These are phyloP conservation scores for Drosophila formosana DNA, from an alignment of 2,888 invertebrate genomes.

Conservation along the genomic window DNA sequence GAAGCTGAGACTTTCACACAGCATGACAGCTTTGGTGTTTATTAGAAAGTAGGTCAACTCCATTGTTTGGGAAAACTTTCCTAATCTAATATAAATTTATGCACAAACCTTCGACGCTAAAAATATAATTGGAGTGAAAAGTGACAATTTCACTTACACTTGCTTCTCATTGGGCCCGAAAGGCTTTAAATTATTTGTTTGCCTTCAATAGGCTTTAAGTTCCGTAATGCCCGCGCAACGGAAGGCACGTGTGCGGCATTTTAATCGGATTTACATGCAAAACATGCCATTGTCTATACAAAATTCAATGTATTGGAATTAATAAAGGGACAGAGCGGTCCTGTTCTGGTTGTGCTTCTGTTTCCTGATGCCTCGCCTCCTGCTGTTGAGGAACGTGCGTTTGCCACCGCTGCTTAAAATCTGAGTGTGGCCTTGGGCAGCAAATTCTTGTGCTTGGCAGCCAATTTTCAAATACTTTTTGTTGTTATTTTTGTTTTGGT, in stretches of 20 bases:
- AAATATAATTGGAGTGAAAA: neutral
- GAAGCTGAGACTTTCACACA: too few relatives aligned
- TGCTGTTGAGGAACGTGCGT: constrained; percentile 25
- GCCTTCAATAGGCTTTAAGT: constrained; percentile 26
- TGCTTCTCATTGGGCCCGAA: neutral
- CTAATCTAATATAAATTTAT: neutral
- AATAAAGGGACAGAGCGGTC: constrained; percentile 56
- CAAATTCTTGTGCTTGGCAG: constrained; percentile 44
- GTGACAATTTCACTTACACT: neutral
- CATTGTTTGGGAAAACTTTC: neutral
- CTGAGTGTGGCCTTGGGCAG: constrained; percentile 61
- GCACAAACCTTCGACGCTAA: neutral
- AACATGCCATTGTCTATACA: constrained; percentile 69
- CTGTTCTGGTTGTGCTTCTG: neutral
- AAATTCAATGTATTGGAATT: constrained; percentile 78
- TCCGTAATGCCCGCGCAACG: constrained; percentile 12
- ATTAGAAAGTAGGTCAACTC: neutral
- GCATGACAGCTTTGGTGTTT: neutral
- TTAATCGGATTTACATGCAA: constrained; percentile 70
- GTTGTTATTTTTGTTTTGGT: constrained; percentile 12
- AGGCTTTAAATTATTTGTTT: constrained; percentile 16
- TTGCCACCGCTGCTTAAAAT: constrained; percentile 35
- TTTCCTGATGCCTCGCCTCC: neutral
- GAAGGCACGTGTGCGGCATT: constrained; percentile 48
- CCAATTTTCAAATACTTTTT: constrained; percentile 61